phyloP scores from a whole-genome alignment of 1,140 invertebrate genomes.

The Dinothrombium tinctorium region DNA sequence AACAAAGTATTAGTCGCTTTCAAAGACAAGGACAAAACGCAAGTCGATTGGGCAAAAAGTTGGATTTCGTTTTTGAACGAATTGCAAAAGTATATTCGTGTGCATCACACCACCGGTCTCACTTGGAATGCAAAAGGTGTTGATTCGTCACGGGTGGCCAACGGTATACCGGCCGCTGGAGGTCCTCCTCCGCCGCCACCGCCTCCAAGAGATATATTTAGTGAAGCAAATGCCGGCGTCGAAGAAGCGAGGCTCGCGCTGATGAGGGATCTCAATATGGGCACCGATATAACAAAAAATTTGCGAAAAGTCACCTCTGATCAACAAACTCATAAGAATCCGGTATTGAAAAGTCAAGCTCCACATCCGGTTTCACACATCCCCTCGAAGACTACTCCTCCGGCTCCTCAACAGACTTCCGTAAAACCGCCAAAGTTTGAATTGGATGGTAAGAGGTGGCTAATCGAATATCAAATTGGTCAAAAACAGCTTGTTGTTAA shows the following conservation, averaged over 20 bases:
- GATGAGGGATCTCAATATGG: slow-evolving; percentile 80
- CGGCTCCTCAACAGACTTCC: slow-evolving; percentile 22
- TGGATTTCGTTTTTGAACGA: slow-evolving; percentile 76
- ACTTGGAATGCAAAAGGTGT: slow-evolving; percentile 46
- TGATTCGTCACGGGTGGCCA: slow-evolving; percentile 2
- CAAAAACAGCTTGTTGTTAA: slow-evolving; percentile 52
- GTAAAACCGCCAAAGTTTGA: slow-evolving; percentile 37
- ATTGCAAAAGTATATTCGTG: slow-evolving; percentile 70
- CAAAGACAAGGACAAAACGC: slow-evolving; percentile 59
- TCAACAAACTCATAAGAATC: slow-evolving; percentile 98
- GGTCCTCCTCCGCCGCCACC: slow-evolving; percentile 32
- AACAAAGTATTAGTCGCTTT: slow-evolving; percentile 91
- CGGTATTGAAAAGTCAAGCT: slow-evolving; percentile 34
- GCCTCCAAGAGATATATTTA: slow-evolving; percentile 25
- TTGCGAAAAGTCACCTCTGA: slow-evolving; percentile 83
- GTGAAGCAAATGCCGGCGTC: slow-evolving; percentile 11
- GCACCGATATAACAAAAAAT: slow-evolving; percentile 69
- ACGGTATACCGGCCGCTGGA: slow-evolving; percentile 20
- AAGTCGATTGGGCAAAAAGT: slow-evolving; percentile 78
- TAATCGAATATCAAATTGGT: slow-evolving; percentile 73
- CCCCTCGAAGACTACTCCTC: background rate
- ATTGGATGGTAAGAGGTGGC: slow-evolving; percentile 86
- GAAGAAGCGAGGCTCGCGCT: slow-evolving; percentile 47
- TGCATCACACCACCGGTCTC: slow-evolving; percentile 84
- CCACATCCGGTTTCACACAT: slow-evolving; percentile 17